Evolutionary conservation across 2,113 vertebrate species (phyloP).

Genomic region (Cathartes aura): DNA sequence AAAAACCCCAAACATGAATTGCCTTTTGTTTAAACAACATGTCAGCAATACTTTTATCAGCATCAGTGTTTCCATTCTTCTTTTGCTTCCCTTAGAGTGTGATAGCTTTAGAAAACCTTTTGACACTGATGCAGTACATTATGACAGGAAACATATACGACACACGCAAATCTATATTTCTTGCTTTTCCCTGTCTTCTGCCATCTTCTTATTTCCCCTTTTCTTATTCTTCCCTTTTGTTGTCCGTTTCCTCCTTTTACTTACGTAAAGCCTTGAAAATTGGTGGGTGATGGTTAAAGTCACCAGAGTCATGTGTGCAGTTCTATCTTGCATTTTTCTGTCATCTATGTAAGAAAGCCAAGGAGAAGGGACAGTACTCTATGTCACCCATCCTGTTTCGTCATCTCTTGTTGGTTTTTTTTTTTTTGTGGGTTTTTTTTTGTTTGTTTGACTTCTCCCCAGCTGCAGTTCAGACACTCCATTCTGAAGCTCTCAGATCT

Average conservation of each 20-base stretch:
- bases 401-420: neutral
- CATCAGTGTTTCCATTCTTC: neutral
- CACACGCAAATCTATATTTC: neutral
- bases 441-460: neutral
- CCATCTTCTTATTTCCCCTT: neutral
- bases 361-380: neutral
- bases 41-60: neutral
- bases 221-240: neutral
- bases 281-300: neutral
- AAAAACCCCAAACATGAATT: neutral
- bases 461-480: neutral
- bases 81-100: neutral
- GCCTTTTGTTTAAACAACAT: neutral
- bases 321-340: neutral
- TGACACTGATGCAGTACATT: neutral
- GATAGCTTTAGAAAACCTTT: neutral
- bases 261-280: neutral
- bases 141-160: neutral
- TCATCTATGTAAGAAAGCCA: neutral
- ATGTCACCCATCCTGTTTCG: neutral
- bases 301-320: fast-evolving
- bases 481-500: neutral
- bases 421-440: neutral
- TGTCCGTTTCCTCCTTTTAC: neutral
- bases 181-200: neutral